Evolutionary conservation across 2,797 vertebrate species (phyloP).

Genomic region (Enteromius trimaculatus): DNA sequence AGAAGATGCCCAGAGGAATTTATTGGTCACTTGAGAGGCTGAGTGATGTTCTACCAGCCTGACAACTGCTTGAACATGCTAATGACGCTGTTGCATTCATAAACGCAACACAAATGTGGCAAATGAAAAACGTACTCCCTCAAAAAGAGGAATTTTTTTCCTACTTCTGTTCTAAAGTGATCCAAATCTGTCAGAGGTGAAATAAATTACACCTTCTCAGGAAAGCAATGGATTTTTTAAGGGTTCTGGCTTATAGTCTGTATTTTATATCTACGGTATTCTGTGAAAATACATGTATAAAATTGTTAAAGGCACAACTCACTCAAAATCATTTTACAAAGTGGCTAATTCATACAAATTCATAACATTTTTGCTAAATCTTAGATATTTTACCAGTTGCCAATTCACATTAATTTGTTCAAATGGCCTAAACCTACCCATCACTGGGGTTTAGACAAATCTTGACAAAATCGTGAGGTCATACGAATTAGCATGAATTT

Average conservation of each 20-base stretch:
- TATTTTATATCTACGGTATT: constrained; percentile 2
- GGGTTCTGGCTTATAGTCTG: constrained; percentile 1
- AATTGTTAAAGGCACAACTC: neutral
- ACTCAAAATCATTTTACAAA: neutral
- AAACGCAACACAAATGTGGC: constrained; percentile 53
- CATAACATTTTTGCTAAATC: too few relatives aligned
- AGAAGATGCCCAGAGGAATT: constrained; percentile 70
- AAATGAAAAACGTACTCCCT: constrained; percentile 51
- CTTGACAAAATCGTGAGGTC: too few relatives aligned
- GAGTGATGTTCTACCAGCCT: constrained; percentile 65
- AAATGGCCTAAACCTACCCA: too few relatives aligned
- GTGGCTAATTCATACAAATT: too few relatives aligned
- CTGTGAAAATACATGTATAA: constrained; percentile 5
- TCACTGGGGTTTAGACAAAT: too few relatives aligned
- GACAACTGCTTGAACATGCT: constrained; percentile 56
- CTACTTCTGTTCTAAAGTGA: constrained; percentile 28
- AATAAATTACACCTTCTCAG: constrained; percentile 40
- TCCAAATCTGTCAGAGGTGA: constrained; percentile 41
- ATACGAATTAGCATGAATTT: too few relatives aligned
- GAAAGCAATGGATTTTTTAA: constrained; percentile 21
- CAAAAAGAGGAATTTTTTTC: constrained; percentile 12
- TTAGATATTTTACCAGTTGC: too few relatives aligned
- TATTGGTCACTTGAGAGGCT: constrained; percentile 61
- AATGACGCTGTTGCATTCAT: constrained; percentile 61
- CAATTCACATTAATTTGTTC: too few relatives aligned